These are phyloP conservation scores for Rhineura floridana DNA, from an alignment of 2,113 vertebrate genomes.

Conservation along the genomic window DNA sequence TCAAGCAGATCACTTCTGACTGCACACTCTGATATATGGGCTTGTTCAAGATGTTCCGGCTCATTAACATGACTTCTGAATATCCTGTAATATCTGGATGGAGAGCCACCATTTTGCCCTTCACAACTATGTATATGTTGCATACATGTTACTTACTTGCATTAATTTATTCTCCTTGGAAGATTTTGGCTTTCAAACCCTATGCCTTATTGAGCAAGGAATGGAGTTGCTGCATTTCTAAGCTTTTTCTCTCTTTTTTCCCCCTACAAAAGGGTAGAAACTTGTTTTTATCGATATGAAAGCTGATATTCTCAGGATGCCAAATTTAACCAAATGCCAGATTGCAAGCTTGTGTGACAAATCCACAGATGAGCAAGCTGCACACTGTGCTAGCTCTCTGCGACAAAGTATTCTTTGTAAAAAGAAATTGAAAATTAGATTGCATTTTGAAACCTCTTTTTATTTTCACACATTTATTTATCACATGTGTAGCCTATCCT, in stretches of 20 bases:
- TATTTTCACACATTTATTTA: slow-evolving; percentile 3
- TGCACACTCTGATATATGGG: background rate
- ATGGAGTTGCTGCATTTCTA: background rate
- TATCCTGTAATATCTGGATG: background rate
- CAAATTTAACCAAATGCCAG: slow-evolving; percentile 35
- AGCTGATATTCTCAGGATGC: slow-evolving; percentile 22
- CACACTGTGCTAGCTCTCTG: background rate
- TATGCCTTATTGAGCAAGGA: background rate
- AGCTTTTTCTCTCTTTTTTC: background rate
- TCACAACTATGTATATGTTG: background rate
- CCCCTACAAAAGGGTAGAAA: background rate
- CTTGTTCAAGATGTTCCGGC: background rate
- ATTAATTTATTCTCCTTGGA: background rate
- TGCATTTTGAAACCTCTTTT: background rate
- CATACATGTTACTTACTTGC: background rate
- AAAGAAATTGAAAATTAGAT: background rate
- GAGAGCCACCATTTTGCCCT: background rate
- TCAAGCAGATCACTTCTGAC: slow-evolving; percentile 2
- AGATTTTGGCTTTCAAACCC: slow-evolving; percentile 2
- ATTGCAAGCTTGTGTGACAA: slow-evolving; percentile 25
- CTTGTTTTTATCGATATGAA: slow-evolving; percentile 33
- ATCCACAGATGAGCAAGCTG: slow-evolving; percentile 14
- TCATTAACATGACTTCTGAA: background rate
- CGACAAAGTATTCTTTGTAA: background rate
- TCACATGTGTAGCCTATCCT: background rate